Conservation (phyloP, 2,113 vertebrate species). For the Phyllopteryx taeniolatus region DNA sequence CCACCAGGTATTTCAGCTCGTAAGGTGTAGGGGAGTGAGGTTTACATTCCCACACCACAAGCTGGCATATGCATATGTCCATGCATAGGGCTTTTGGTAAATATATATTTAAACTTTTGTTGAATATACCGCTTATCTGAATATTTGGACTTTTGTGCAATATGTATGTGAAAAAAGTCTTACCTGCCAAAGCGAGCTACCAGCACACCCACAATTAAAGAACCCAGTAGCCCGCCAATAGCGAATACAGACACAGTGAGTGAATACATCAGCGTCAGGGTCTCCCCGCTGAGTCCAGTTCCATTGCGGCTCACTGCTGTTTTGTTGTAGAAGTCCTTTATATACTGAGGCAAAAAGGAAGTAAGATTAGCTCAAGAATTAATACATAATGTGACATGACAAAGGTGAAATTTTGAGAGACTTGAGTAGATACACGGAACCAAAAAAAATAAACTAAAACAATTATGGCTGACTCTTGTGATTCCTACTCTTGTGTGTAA, state of each 20-base stretch:
- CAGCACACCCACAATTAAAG: conserved; percentile 81
- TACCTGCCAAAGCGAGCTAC: conserved; percentile 84
- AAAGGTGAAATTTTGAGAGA: not conserved
- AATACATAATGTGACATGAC: too few species aligned
- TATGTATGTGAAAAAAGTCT: conserved; percentile 19
- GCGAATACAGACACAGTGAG: conserved; percentile 87
- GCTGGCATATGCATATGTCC: too few species aligned
- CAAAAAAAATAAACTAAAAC: not conserved
- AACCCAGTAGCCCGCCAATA: conserved; percentile 82
- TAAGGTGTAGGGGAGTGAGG: too few species aligned
- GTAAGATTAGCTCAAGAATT: not conserved
- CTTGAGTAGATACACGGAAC: not conserved
- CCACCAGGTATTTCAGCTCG: too few species aligned
- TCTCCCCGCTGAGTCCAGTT: conserved; percentile 60
- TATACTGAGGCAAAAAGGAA: conserved; percentile 69
- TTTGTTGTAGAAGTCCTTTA: conserved; percentile 87
- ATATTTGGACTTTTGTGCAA: not conserved
- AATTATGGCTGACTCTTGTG: too few species aligned
- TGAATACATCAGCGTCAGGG: conserved; percentile 84
- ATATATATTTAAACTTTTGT: too few species aligned
- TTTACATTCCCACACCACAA: too few species aligned
- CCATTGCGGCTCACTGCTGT: conserved; percentile 76
- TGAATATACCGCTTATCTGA: too few species aligned
- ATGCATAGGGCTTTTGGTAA: too few species aligned
- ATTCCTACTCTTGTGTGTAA: too few species aligned